A percentile compares a stretch with the other conserved stretches of the same genome.
Evolutionary conservation across 2,797 vertebrate genomes (phyloP).

Genomic region (Heteromormyrus szaboi): DNA sequence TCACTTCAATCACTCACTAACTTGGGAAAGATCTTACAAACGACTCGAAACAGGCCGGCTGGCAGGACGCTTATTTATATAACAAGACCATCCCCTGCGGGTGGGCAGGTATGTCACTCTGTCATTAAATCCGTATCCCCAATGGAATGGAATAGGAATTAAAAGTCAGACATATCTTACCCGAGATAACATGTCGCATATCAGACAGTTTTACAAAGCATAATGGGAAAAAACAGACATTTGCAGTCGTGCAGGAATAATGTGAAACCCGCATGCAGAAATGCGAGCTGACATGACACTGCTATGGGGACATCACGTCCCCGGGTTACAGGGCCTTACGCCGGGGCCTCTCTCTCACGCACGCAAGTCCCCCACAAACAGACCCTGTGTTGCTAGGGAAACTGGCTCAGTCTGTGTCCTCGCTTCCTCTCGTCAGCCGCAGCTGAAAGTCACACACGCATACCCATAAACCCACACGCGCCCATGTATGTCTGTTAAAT

Average conservation of each 20-base stretch:
- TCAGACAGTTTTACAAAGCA: not conserved
- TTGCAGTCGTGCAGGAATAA: not conserved
- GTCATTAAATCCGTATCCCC: not conserved
- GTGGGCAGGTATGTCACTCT: not conserved
- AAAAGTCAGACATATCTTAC: not conserved
- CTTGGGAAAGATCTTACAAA: not conserved
- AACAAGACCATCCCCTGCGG: not conserved
- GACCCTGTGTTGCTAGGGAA: conserved; percentile 2
- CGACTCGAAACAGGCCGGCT: not conserved
- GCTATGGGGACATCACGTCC: not conserved
- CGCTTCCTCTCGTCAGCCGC: not conserved
- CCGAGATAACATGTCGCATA: not conserved
- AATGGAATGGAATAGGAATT: not conserved
- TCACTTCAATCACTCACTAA: not conserved
- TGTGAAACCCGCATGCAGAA: not conserved
- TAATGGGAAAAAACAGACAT: not conserved
- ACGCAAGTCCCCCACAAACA: not conserved
- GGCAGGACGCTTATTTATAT: not conserved
- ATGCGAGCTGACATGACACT: not conserved
- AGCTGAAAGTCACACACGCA: not conserved
- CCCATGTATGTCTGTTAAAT: not conserved
- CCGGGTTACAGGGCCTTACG: not conserved
- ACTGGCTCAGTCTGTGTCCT: not conserved
- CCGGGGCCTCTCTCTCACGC: not conserved
- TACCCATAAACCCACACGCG: not conserved